Evolutionary conservation across 2,888 invertebrate species (phyloP).

Genomic region (Andrena minutula): DNA sequence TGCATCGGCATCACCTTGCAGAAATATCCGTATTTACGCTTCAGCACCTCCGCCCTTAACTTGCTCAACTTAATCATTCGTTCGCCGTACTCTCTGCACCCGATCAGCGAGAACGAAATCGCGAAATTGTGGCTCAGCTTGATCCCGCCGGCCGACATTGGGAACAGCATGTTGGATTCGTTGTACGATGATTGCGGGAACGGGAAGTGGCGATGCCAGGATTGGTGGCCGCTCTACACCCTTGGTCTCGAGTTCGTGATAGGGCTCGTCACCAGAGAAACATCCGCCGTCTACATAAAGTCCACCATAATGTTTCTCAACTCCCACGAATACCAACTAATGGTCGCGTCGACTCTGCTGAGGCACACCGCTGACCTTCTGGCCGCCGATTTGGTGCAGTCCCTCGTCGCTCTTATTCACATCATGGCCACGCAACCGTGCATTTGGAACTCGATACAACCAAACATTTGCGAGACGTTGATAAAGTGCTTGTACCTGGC

Average conservation of each 20-base stretch:
- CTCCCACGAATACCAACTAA: constrained; percentile 81
- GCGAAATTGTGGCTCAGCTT: constrained; percentile 81
- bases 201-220: constrained; percentile 81
- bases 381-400: constrained; percentile 82
- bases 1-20: constrained; percentile 80
- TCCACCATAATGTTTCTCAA: constrained; percentile 78
- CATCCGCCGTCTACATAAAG: constrained; percentile 72
- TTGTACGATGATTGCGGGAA: constrained; percentile 79
- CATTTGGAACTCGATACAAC: constrained; percentile 80
- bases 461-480: constrained; percentile 80
- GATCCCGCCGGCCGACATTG: constrained; percentile 79
- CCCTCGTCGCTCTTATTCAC: constrained; percentile 82
- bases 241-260: constrained; percentile 81
- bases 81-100: constrained; percentile 76
- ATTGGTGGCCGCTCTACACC: constrained; percentile 83
- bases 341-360: constrained; percentile 81
- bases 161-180: constrained; percentile 80
- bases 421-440: constrained; percentile 77
- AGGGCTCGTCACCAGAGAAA: constrained; percentile 77
- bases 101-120: constrained; percentile 79
- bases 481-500: constrained; percentile 83
- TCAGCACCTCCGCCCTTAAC: constrained; percentile 80
- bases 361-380: constrained; percentile 82
- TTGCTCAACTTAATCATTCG: constrained; percentile 79
- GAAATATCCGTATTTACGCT: constrained; percentile 78